Percentiles rank a stretch among this genome's conserved stretches.
phyloP scores from a whole-genome alignment of 2,888 invertebrate species.

The Anarsia innoxiella region DNA sequence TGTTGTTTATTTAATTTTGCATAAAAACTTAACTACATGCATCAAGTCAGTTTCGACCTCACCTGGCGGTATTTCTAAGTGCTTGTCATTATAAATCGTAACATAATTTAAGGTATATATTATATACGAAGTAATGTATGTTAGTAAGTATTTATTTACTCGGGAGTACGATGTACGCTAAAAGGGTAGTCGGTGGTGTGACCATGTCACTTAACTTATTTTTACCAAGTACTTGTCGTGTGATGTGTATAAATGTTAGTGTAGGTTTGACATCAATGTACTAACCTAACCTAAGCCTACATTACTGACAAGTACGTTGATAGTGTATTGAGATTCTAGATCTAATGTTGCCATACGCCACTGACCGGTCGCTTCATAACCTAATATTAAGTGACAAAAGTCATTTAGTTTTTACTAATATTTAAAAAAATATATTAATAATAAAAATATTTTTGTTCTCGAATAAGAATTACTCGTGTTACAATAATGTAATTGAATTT shows the following conservation, averaged over 20 bases:
- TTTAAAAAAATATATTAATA: slow-evolving; percentile 38
- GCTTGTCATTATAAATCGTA: slow-evolving; percentile 56
- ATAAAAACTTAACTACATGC: neutral
- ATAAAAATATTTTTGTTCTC: slow-evolving; percentile 66
- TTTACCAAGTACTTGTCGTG: slow-evolving; percentile 10
- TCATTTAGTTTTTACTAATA: slow-evolving; percentile 68
- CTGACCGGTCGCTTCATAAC: slow-evolving; percentile 56
- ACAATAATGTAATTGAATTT: slow-evolving; percentile 61
- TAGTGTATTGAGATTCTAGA: slow-evolving; percentile 35
- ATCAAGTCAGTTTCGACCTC: neutral
- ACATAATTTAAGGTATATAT: slow-evolving; percentile 61
- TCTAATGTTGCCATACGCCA: slow-evolving; percentile 49
- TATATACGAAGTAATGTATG: slow-evolving; percentile 62
- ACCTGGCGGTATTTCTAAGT: slow-evolving; percentile 30
- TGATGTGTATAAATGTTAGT: too few species aligned
- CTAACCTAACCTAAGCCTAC: too few species aligned
- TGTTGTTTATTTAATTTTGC: slow-evolving; percentile 36
- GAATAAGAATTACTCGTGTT: slow-evolving; percentile 57
- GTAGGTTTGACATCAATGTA: too few species aligned
- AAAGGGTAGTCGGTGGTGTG: slow-evolving; percentile 37
- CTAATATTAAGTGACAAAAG: slow-evolving; percentile 45
- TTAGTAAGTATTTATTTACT: slow-evolving; percentile 68
- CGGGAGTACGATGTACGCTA: slow-evolving; percentile 46
- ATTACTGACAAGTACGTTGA: too few species aligned
- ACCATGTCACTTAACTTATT: slow-evolving; percentile 30